phyloP scores from a whole-genome alignment of 2,888 invertebrate genomes.

The Kuschelorhynchus macadamiae region DNA sequence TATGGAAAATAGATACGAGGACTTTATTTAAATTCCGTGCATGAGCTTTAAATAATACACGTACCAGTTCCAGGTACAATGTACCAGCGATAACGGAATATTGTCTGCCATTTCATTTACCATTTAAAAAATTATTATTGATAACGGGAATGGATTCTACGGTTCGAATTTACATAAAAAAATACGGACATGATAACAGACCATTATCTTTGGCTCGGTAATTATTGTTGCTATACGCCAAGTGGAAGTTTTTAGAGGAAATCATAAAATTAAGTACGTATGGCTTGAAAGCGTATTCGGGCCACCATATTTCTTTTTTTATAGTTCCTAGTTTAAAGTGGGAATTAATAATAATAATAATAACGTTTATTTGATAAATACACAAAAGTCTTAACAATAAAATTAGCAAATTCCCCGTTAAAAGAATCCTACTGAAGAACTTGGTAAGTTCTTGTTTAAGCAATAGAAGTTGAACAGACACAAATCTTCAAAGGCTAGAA shows the following conservation, averaged over 20 bases:
- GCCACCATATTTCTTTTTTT: no score
- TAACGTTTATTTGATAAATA: no score
- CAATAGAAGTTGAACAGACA: no score
- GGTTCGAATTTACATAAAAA: conserved; percentile 38
- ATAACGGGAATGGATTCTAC: conserved; percentile 37
- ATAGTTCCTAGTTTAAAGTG: no score
- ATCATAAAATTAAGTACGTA: conserved; percentile 2
- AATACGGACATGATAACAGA: not conserved
- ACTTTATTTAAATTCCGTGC: conserved; percentile 43
- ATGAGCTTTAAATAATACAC: conserved; percentile 32
- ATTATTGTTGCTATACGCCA: no score
- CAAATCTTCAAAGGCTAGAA: no score
- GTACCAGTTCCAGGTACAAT: conserved; percentile 46
- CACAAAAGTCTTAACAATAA: no score
- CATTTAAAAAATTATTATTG: conserved; percentile 46
- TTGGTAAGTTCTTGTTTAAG: no score
- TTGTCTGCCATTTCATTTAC: conserved; percentile 48
- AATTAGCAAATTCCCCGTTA: no score
- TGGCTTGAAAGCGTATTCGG: no score
- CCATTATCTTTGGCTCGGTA: not conserved
- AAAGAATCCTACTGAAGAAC: no score
- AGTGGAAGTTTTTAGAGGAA: conserved; percentile 7
- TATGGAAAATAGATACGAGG: conserved; percentile 31
- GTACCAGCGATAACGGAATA: conserved; percentile 49
- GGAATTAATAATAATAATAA: no score